phyloP scores from a whole-genome alignment of 2,797 vertebrate species.

The Poeciliopsis turneri region DNA sequence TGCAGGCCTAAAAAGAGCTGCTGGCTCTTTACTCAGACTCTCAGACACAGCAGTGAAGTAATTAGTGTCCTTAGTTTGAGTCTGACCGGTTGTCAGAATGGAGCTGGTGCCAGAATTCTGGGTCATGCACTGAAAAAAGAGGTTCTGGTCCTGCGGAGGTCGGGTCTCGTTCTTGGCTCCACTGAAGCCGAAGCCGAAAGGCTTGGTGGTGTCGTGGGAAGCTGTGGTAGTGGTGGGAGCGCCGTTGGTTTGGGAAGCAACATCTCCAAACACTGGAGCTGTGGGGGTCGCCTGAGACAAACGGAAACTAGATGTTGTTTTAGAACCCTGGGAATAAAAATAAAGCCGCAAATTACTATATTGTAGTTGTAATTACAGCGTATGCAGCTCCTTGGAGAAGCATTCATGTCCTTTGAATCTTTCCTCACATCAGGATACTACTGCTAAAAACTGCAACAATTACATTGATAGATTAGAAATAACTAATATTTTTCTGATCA shows the following conservation, averaged over 20 bases:
- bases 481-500: neutral
- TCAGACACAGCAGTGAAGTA: slow-evolving; percentile 94
- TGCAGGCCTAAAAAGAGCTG: slow-evolving; percentile 85
- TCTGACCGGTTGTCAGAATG: slow-evolving; percentile 74
- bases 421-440: neutral
- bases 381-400: neutral
- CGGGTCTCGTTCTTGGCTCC: slow-evolving; percentile 79
- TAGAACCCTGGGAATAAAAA: slow-evolving; percentile 82
- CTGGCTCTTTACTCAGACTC: slow-evolving; percentile 87
- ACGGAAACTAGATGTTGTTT: slow-evolving; percentile 80
- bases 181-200: slow-evolving; percentile 89
- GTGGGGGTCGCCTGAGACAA: slow-evolving; percentile 66
- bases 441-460: neutral
- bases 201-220: slow-evolving; percentile 84
- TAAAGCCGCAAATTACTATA: slow-evolving; percentile 16
- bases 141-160: slow-evolving; percentile 89
- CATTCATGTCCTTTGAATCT: neutral
- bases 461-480: neutral
- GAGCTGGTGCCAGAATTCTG: slow-evolving; percentile 86
- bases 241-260: slow-evolving; percentile 88
- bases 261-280: slow-evolving; percentile 85
- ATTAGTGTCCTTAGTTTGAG: slow-evolving; percentile 87
- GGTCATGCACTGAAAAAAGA: slow-evolving; percentile 99
- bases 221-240: slow-evolving; percentile 61
- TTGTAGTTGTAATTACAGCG: neutral